These are phyloP conservation scores for Dryococelus australis DNA, from an alignment of 2,888 invertebrate species.

Conservation along the genomic window DNA sequence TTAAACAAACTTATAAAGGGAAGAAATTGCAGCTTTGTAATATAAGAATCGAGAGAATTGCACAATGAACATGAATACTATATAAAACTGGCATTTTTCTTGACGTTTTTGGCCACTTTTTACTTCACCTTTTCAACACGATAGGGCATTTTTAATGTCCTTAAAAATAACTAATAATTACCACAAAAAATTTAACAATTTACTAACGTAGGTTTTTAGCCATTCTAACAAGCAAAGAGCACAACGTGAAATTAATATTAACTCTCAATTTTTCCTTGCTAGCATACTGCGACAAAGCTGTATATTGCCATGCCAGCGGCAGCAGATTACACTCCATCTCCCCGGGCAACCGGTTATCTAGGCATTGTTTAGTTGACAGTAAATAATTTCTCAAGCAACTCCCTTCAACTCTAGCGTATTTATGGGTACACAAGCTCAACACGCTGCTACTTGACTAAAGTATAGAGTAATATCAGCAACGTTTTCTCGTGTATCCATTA, in stretches of 20 bases:
- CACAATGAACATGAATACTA: no score
- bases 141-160: not conserved
- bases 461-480: not conserved
- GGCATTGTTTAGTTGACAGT: not conserved
- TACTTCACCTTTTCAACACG: not conserved
- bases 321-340: not conserved
- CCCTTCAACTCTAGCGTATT: not conserved
- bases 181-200: not conserved
- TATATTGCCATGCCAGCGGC: not conserved
- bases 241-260: not conserved
- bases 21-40: no score
- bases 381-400: not conserved
- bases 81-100: no score
- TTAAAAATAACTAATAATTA: not conserved
- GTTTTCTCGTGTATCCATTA: not conserved
- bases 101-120: not conserved
- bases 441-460: not conserved
- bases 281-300: not conserved
- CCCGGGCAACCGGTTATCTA: not conserved
- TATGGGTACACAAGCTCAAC: not conserved
- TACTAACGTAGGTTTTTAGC: not conserved
- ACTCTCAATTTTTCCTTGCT: not conserved
- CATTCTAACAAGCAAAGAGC: not conserved
- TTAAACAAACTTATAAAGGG: no score
- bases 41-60: no score